A percentile compares a stretch with the other conserved stretches of the same genome.
Conservation (phyloP, 2,797 vertebrate species). For the Pipistrellus pygmaeus region DNA sequence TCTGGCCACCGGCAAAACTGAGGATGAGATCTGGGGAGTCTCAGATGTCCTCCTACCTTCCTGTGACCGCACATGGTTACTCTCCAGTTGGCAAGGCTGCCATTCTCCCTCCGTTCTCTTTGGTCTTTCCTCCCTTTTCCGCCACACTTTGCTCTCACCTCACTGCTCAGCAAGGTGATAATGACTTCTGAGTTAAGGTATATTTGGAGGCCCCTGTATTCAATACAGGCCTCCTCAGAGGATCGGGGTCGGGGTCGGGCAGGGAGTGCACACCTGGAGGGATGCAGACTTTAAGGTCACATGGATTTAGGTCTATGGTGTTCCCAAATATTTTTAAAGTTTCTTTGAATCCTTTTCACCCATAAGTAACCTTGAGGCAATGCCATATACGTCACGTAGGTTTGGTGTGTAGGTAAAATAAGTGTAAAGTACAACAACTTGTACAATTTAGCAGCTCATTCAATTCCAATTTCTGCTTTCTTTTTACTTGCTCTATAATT, state of each 20-base stretch:
- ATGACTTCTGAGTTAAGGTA: background rate
- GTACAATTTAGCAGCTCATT: background rate
- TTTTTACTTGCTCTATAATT: conserved; percentile 37
- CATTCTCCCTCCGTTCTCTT: background rate
- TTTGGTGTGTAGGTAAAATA: conserved; percentile 1
- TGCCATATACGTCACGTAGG: background rate
- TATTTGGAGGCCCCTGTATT: background rate
- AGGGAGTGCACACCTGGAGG: background rate
- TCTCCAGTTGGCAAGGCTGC: background rate
- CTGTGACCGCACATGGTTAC: background rate
- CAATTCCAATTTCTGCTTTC: background rate
- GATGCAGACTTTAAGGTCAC: background rate
- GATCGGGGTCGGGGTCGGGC: no score
- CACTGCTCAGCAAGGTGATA: background rate
- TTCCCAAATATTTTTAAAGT: conserved; percentile 3
- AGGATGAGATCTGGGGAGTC: background rate
- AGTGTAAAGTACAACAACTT: background rate
- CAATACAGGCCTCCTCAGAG: background rate
- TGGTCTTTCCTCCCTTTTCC: background rate
- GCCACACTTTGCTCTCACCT: background rate
- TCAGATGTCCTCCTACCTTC: background rate
- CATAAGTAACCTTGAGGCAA: background rate
- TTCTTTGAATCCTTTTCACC: background rate
- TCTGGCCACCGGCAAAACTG: background rate
- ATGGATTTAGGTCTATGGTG: background rate